phyloP scores from a whole-genome alignment of 2,888 invertebrate species.

The Tortrix viridana region DNA sequence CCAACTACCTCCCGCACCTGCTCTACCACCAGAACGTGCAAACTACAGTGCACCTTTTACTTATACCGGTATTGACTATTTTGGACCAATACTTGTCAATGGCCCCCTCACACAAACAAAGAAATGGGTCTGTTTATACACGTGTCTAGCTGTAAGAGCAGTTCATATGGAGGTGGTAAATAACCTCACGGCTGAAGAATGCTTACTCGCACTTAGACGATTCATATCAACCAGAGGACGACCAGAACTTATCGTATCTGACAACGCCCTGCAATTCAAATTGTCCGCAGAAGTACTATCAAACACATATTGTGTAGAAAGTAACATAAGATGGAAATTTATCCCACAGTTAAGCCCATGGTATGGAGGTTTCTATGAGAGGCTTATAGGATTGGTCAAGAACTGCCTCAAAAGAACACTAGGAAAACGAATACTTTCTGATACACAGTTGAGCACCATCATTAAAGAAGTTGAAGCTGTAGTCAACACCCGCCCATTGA shows the following conservation, averaged over 20 bases:
- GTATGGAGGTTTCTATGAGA: slow-evolving; percentile 41
- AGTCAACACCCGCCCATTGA: slow-evolving; percentile 27
- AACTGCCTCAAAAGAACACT: slow-evolving; percentile 32
- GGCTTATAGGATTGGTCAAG: slow-evolving; percentile 38
- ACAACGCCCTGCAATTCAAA: slow-evolving; percentile 43
- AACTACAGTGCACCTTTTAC: no score
- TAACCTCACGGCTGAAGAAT: no score
- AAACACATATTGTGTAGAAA: neutral
- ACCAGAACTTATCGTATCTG: slow-evolving; percentile 36
- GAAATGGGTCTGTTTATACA: slow-evolving; percentile 68
- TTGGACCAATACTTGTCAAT: no score
- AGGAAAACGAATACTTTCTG: slow-evolving; percentile 20
- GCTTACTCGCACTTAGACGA: no score
- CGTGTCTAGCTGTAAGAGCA: no score
- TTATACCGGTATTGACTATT: no score
- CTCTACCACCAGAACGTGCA: no score
- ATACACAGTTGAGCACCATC: slow-evolving; percentile 17
- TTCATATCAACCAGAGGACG: slow-evolving; percentile 6
- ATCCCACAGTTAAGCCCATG: slow-evolving; percentile 40
- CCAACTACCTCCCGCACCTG: no score
- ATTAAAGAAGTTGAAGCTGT: slow-evolving; percentile 35
- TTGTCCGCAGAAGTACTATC: slow-evolving; percentile 32
- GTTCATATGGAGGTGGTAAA: no score
- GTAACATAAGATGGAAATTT: slow-evolving; percentile 34
- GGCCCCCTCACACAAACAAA: no score